Percentiles rank a stretch among this genome's conserved stretches.
These are phyloP conservation scores for Nomada ruficornis DNA, from an alignment of 2,888 invertebrate genomes.

Conservation along the genomic window DNA sequence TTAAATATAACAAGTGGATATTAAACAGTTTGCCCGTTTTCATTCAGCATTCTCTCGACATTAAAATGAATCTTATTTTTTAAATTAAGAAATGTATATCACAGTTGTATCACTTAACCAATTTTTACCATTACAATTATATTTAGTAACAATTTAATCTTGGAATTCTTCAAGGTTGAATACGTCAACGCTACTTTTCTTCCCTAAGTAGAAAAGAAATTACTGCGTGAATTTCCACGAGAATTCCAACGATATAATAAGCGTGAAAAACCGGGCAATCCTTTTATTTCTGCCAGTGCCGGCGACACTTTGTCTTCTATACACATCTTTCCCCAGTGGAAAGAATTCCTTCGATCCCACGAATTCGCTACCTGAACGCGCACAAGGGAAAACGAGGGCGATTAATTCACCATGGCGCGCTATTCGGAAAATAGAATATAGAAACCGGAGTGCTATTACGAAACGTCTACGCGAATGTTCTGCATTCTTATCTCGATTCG, in stretches of 20 bases:
- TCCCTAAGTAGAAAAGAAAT: not conserved
- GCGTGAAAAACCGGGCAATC: constrained; percentile 38
- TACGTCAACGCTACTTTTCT: not conserved
- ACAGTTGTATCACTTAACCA: too few species aligned
- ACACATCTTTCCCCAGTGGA: not conserved
- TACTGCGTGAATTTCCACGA: constrained; percentile 18
- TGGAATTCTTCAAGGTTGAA: not conserved
- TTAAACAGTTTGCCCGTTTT: too few species aligned
- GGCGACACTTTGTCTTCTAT: constrained; percentile 17
- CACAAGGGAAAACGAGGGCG: not conserved
- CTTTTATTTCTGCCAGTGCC: not conserved
- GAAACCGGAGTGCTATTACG: not conserved
- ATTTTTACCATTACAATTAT: too few species aligned
- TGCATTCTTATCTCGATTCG: constrained; percentile 61
- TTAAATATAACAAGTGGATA: too few species aligned
- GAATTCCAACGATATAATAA: constrained; percentile 39
- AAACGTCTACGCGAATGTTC: constrained; percentile 31
- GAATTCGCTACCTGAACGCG: constrained; percentile 12
- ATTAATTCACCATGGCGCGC: constrained; percentile 35
- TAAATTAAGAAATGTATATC: too few species aligned
- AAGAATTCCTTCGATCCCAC: constrained; percentile 47
- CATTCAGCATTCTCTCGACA: too few species aligned
- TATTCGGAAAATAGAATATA: constrained; percentile 30
- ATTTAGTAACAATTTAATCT: not conserved
- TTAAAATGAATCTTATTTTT: too few species aligned